These are phyloP conservation scores for Gibbula magus DNA, from an alignment of 2,888 invertebrate genomes.

Conservation along the genomic window DNA sequence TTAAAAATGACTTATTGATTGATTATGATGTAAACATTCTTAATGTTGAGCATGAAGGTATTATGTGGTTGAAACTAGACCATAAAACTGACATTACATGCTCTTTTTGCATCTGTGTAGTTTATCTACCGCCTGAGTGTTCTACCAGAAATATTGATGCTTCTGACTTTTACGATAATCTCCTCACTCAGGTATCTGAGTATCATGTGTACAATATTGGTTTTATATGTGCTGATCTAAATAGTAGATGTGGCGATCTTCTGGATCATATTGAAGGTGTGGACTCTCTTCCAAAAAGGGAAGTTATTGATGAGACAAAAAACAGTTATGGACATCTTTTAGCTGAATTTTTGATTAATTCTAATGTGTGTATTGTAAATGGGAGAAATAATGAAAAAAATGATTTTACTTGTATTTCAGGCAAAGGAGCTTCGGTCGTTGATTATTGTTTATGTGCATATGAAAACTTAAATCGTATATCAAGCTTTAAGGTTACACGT, in stretches of 20 bases:
- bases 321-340: background rate
- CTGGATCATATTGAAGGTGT: background rate
- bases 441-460: background rate
- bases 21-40: too few species aligned
- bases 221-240: background rate
- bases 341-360: background rate
- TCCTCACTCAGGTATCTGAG: background rate
- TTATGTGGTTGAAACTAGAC: too few species aligned
- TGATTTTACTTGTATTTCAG: background rate
- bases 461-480: background rate
- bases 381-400: background rate
- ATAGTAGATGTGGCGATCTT: background rate
- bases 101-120: background rate
- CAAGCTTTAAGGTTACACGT: background rate
- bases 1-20: too few species aligned
- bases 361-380: background rate
- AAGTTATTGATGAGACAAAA: background rate
- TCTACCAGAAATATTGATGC: background rate
- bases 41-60: too few species aligned
- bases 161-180: background rate
- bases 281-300: background rate
- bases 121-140: background rate
- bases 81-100: background rate
- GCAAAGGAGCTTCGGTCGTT: background rate
- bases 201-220: background rate